Percentiles rank a stretch among this genome's conserved stretches.
phyloP scores from a whole-genome alignment of 1,140 invertebrate genomes.

The Temnothorax curvispinosus region DNA sequence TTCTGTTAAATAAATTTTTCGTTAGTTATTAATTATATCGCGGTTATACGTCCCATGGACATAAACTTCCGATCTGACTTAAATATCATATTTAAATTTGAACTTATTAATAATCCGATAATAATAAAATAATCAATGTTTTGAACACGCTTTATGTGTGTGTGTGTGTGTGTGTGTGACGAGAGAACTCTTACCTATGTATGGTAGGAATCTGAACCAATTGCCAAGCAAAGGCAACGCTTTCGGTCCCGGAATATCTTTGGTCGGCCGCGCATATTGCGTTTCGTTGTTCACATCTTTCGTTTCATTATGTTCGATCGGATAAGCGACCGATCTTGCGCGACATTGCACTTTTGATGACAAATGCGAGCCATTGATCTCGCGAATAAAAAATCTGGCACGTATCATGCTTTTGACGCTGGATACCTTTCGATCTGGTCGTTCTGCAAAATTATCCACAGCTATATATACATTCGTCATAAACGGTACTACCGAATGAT shows the following conservation, averaged over 20 bases:
- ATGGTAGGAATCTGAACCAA: slow-evolving; percentile 83
- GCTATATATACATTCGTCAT: neutral
- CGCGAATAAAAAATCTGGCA: neutral
- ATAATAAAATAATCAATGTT: neutral
- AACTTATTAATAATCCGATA: neutral
- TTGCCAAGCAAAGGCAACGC: slow-evolving; percentile 84
- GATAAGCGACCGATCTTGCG: neutral
- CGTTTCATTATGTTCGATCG: neutral
- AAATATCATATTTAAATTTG: neutral
- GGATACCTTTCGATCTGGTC: neutral
- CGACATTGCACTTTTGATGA: neutral
- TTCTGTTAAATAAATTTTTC: neutral
- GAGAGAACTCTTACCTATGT: slow-evolving; percentile 86
- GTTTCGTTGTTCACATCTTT: neutral
- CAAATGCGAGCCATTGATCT: slow-evolving; percentile 19
- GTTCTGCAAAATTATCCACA: slow-evolving; percentile 5
- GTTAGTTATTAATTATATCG: neutral
- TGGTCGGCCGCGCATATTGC: slow-evolving; percentile 73
- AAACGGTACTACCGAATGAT: neutral
- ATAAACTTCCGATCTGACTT: neutral
- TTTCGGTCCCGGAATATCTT: slow-evolving; percentile 86
- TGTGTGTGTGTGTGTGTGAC: too few relatives aligned
- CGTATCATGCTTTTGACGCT: neutral
- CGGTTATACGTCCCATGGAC: neutral
- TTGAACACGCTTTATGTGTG: neutral